Base-by-base conservation (phyloP, 2,888 invertebrate genomes). In the Melolontha melolontha region DNA sequence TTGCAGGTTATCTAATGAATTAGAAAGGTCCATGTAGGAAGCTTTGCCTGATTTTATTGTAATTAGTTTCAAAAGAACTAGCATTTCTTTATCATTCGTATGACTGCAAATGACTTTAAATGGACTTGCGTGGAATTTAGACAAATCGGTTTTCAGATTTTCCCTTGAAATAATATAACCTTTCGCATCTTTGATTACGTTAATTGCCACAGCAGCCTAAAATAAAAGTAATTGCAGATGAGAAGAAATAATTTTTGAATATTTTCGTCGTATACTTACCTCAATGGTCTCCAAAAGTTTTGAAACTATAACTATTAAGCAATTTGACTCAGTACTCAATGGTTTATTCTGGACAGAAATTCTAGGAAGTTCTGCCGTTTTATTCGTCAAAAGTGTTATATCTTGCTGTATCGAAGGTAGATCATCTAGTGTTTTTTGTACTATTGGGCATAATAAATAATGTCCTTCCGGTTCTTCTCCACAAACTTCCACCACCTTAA, bases 391-490 rank as follows among this genome's bases (percentile, higher is more conserved):
- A 0, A 92, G 80, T 59, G 86, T 82, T 0, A 91, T 83, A 54
- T 92, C 90, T 0, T 91, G 88, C 74, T 91, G 90, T 2, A 92
- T 86, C 10, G 92, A 79, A 0, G 93, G 92, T 42, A 91, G 79
- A 74, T 93, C 91, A 52, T 87, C 89, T 0, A 93, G 83, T 0
- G 88, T 82, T 1, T 89, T 86, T 7, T 84, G 81, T 5, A 94
- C 85, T 10, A 83, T 72, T 1, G 87, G 86, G 83, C 0, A 90
- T 73, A 0, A 88, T 85, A 66, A 83, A 77, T 57, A 29, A 44
- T 51, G 27, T 14, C 34, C 47, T 7, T 67, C 64, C 4, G 62
- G 40, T 17, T 54, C 22, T 0, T 63, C 59, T 7, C 12, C 47
- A n/a, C 67, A 17, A 7, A 72, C 17, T 80, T 91, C 88, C 22